Base-by-base conservation (phyloP, 1,140 invertebrate genomes). In the Drosophila sp. region DNA sequence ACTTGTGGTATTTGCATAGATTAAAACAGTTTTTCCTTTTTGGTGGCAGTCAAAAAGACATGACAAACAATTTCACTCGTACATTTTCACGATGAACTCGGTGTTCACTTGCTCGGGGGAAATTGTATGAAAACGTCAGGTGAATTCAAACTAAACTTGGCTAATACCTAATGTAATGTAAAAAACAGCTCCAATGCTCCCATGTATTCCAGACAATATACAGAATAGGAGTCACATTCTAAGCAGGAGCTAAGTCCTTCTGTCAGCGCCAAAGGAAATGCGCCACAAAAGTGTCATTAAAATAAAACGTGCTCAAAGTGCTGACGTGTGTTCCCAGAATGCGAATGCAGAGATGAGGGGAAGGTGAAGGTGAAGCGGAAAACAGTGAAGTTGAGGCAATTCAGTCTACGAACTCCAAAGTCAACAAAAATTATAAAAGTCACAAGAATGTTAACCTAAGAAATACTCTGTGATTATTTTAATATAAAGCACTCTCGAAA, bases 211-310 rank as follows among this genome's bases (percentile, higher is more conserved):
- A 62, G 46, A 58, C 41, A 40, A 7, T 57, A 21, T 41, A 21
- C 9, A 51, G 34, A 65, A 41, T 41, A 3, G n/a, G 41, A 66
- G 54, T 53, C 21, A 48, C 40, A 29, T 71, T 70, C 36, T 21
- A 32, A 65, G 62, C 51, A 48, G 45, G 58, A 57, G 59, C 41
- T 21, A 69, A 69, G 57, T 57, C 18, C 25, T 46, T 36, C 7
- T 38, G 40, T 48, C 46, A 29, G 45, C 62, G 34, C 46, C n/a
- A 27, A 50, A 70, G 76, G 41, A 89, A 89, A 89, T 83, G 76
- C 76, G 79, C 76, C 76, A 89, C 73, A 80, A 89, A 78, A 89
- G 83, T 81, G 76, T 73, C 64, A 89, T 89, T 89, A 89, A 89
- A 83, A 89, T 89, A 89, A 89, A 89, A 89, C 84, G 83, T 89